Conservation (phyloP, 2,113 vertebrate genomes). For the Sylvietta virens region DNA sequence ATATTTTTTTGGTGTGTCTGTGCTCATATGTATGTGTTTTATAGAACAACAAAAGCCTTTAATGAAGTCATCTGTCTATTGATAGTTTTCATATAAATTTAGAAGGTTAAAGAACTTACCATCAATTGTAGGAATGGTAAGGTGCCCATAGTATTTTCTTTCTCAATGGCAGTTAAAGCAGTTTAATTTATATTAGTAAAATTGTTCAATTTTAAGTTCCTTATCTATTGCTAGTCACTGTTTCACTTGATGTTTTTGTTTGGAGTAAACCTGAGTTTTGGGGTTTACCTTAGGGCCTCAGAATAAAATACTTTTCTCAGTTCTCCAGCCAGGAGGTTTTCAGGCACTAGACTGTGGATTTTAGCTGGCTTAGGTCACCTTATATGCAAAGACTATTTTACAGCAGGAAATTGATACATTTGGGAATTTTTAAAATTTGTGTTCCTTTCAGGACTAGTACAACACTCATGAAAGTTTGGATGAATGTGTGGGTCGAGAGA, state of each 20-base stretch:
- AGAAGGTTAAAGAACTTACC: not conserved
- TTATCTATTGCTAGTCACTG: not conserved
- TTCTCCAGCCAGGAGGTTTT: not conserved
- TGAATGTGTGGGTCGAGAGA: not conserved
- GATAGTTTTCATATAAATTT: not conserved
- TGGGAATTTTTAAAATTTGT: not conserved
- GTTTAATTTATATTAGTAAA: not conserved
- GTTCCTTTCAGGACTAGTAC: not conserved
- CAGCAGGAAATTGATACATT: not conserved
- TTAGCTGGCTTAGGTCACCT: not conserved
- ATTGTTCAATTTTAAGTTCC: not conserved
- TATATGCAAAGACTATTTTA: not conserved
- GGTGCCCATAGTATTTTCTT: not conserved
- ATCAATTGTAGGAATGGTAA: not conserved
- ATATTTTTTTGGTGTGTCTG: not conserved
- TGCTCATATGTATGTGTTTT: not conserved
- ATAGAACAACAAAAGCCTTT: not conserved
- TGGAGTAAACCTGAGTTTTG: not conserved
- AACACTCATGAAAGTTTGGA: not conserved
- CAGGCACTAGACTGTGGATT: not conserved
- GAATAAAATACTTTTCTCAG: not conserved
- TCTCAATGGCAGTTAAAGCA: not conserved
- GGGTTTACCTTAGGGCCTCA: not conserved
- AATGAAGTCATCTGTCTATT: not conserved
- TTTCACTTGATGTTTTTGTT: not conserved